Evolutionary conservation across 2,797 vertebrate species (phyloP).

Genomic region (Miichthys miiuy): DNA sequence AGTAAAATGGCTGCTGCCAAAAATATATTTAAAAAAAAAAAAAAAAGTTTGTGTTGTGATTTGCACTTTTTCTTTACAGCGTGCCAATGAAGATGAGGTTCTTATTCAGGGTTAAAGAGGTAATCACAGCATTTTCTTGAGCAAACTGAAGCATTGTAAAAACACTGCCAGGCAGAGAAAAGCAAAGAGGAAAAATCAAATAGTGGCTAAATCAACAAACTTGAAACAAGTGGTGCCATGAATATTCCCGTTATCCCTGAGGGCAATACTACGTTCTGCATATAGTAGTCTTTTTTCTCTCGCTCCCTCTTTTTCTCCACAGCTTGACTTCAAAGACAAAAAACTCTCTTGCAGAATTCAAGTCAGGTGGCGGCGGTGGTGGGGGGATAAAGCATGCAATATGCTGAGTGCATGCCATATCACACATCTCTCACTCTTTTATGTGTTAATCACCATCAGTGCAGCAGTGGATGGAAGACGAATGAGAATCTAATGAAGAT

Average conservation of each 20-base stretch:
- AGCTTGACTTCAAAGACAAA: slow-evolving; percentile 77
- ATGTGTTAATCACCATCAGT: slow-evolving; percentile 77
- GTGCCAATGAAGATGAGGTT: slow-evolving; percentile 14
- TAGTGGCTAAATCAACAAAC: slow-evolving; percentile 83
- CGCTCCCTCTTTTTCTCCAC: slow-evolving; percentile 45
- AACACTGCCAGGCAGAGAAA: slow-evolving; percentile 58
- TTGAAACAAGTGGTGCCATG: slow-evolving; percentile 77
- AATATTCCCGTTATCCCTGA: slow-evolving; percentile 75
- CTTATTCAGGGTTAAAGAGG: slow-evolving; percentile 56
- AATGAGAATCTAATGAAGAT: slow-evolving; percentile 72
- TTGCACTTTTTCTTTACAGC: slow-evolving; percentile 13
- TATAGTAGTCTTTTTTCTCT: slow-evolving; percentile 41
- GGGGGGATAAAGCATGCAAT: slow-evolving; percentile 55
- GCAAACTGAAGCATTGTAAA: slow-evolving; percentile 70
- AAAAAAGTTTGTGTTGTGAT: slow-evolving; percentile 4
- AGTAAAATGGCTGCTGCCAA: slow-evolving; percentile 12
- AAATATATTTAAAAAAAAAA: slow-evolving; percentile 17
- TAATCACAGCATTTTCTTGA: slow-evolving; percentile 71
- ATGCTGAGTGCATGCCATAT: slow-evolving; percentile 58
- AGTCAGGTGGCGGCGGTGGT: slow-evolving; percentile 64
- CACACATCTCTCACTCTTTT: slow-evolving; percentile 71
- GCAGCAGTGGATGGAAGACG: slow-evolving; percentile 46
- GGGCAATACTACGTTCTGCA: slow-evolving; percentile 64
- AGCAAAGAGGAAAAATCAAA: slow-evolving; percentile 74
- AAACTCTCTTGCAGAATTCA: slow-evolving; percentile 59